Evolutionary conservation across 2,797 vertebrate species (phyloP).

Genomic region (Lepus oiostolus): DNA sequence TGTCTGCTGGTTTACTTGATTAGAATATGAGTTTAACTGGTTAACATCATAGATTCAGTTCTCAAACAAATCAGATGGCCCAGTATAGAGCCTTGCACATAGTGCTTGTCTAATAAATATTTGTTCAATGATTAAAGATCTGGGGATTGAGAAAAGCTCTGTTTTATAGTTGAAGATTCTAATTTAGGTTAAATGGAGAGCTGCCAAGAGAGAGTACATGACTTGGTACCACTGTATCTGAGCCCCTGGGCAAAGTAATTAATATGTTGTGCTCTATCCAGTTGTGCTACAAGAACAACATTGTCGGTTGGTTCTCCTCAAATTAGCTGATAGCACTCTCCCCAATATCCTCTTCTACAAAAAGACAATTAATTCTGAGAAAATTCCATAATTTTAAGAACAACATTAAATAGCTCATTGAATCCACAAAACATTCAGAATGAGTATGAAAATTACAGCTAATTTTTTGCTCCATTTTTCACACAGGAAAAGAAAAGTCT

Average conservation of each 20-base stretch:
- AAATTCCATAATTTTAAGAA: slow-evolving; percentile 35
- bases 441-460: slow-evolving; percentile 15
- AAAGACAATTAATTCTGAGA: background rate
- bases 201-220: background rate
- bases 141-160: slow-evolving; percentile 63
- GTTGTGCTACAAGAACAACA: background rate
- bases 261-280: background rate
- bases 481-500: slow-evolving; percentile 30
- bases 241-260: slow-evolving; percentile 30
- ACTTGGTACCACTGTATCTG: background rate
- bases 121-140: slow-evolving; percentile 62
- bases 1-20: slow-evolving; percentile 51
- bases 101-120: slow-evolving; percentile 61
- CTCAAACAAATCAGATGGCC: slow-evolving; percentile 37
- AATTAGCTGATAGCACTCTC: background rate
- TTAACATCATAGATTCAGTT: slow-evolving; percentile 55
- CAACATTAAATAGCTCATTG: slow-evolving; percentile 17
- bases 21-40: slow-evolving; percentile 37
- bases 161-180: slow-evolving; percentile 59
- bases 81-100: background rate
- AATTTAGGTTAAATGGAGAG: slow-evolving; percentile 57
- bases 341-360: slow-evolving; percentile 26
- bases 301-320: background rate
- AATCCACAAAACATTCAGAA: background rate
- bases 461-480: slow-evolving; percentile 36